Evolutionary conservation across 2,113 vertebrate genomes (phyloP), one percentile per base, ranked within the genome.

Genomic region (Colinus virginianus): DNA sequence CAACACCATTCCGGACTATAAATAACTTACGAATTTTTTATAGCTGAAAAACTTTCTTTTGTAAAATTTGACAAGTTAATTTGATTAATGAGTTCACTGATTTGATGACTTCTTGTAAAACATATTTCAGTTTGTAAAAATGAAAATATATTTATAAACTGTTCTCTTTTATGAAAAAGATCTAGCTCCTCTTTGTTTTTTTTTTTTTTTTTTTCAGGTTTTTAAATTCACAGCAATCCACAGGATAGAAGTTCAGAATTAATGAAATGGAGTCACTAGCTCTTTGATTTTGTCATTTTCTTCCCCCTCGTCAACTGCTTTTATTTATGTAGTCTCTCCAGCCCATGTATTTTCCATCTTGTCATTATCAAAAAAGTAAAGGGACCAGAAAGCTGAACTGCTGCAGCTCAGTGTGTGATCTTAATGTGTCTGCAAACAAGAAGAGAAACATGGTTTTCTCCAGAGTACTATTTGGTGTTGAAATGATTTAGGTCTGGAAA

Each of bases 401-500:
- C 59, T 90, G 55, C 77, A 91, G 22, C 85, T 83, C 79, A 67
- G 68, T 96, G 92, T 94, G 90, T 95, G 97, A 97, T 96, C 87
- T 95, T 93, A 97, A 96, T 51, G 91, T 86, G 91, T 78, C 96
- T 97, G 97, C 89, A 87, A 87, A 95, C 56, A 96, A 88, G 90
- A 79, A 92, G 85, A 96, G 96, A 97, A 97, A 95, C 94, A 90
- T 34, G 28, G 94, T 96, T 96, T 93, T 95, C 95, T 96, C 79
- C 70, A 95, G 96, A 97, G 97, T 94, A 88, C 96, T 97, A 88
- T 95, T 95, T 69, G 90, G 93, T 96, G 95, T 97, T 97, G 95
- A 95, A 94, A 95, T 97, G 96, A 97, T 97, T 97, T 97, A 94
- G 72, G 93, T 95, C 92, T 97, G 97, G 97, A 97, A 97, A 97